Evolutionary conservation across 2,888 invertebrate genomes (phyloP).

Genomic region (Chaetogeoica ovagalla): DNA sequence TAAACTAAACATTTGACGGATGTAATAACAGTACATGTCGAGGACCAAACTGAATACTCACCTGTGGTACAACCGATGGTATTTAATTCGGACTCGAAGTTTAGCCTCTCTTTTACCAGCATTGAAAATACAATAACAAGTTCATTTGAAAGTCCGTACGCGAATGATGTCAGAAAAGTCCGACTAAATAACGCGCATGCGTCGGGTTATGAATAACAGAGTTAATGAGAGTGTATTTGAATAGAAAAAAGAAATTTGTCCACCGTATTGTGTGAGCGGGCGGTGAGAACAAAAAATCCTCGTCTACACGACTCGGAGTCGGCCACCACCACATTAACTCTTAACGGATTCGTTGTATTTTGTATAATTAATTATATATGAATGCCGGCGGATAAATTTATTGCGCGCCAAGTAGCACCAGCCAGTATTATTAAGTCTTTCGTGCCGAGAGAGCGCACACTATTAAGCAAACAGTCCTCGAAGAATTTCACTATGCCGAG

Average conservation of each 20-base stretch:
- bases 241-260: background rate
- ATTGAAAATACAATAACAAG: too few species aligned
- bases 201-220: too few species aligned
- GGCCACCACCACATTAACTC: slow-evolving; percentile 11
- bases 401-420: slow-evolving; percentile 18
- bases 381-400: slow-evolving; percentile 33
- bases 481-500: slow-evolving; percentile 17
- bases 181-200: too few species aligned
- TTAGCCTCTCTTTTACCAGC: too few species aligned
- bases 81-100: too few species aligned
- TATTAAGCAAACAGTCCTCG: slow-evolving; percentile 9
- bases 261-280: background rate
- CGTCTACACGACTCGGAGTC: background rate
- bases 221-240: slow-evolving; percentile 16
- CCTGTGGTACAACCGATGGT: too few species aligned
- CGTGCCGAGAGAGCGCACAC: background rate
- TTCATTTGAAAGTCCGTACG: too few species aligned
- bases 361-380: slow-evolving; percentile 23
- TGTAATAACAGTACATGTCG: too few species aligned
- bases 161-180: too few species aligned
- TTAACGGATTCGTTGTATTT: background rate
- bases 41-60: too few species aligned
- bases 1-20: too few species aligned
- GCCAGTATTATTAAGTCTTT: slow-evolving; percentile 16
- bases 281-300: background rate